Evolutionary conservation across 2,113 vertebrate species (phyloP).

Genomic region (Saccopteryx leptura): DNA sequence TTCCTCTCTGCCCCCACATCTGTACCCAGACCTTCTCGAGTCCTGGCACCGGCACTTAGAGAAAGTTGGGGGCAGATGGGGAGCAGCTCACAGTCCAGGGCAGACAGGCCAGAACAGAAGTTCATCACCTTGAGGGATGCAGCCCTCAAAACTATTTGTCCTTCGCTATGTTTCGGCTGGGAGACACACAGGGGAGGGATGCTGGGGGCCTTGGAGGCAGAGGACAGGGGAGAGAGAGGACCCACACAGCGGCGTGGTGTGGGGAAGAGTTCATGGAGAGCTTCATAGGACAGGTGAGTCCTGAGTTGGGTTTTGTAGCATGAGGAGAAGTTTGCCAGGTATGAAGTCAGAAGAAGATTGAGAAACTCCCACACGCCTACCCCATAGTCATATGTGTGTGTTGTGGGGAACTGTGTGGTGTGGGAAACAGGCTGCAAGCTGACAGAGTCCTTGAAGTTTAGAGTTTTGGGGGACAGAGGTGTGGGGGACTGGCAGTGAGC

Average conservation of each 20-base stretch:
- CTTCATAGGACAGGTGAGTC: background rate
- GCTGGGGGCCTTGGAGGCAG: background rate
- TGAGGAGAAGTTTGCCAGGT: background rate
- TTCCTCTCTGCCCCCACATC: background rate
- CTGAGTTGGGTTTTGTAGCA: background rate
- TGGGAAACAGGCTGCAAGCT: too few relatives aligned
- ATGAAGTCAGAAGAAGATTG: background rate
- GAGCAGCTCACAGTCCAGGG: fast-evolving
- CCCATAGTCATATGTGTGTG: fast-evolving
- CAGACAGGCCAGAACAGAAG: too few relatives aligned
- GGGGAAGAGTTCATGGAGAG: background rate
- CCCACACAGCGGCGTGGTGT: background rate
- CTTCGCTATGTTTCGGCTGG: fast-evolving
- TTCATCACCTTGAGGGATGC: fast-evolving
- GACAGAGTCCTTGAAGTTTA: too few relatives aligned
- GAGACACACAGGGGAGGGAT: too few relatives aligned
- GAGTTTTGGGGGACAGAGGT: too few relatives aligned
- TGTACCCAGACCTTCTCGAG: background rate
- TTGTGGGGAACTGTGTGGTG: background rate
- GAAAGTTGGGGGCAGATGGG: background rate
- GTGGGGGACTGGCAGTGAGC: too few relatives aligned
- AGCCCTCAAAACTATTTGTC: background rate
- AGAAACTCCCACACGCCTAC: background rate
- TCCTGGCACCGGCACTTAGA: background rate
- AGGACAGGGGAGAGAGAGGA: background rate